Conservation (phyloP, 2,888 invertebrate species). For the Tachystola acroxantha region DNA sequence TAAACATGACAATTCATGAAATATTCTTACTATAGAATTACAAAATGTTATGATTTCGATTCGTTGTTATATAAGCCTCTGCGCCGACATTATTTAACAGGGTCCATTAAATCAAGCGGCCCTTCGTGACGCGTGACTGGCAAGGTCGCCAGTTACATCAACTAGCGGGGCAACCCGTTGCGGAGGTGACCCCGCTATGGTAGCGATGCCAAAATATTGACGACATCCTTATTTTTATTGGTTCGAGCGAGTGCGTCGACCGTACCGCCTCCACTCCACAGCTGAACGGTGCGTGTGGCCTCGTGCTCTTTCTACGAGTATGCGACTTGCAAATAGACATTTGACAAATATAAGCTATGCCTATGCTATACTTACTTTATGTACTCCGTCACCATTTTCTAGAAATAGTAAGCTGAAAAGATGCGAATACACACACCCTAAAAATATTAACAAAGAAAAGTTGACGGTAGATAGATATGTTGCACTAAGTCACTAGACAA, state of each 20-base stretch:
- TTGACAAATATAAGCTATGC: not conserved
- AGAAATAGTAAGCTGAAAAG: too few species aligned
- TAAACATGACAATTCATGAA: too few species aligned
- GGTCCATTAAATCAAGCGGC: not conserved
- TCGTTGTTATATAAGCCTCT: not conserved
- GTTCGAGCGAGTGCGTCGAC: conserved; percentile 68
- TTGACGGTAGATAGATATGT: too few species aligned
- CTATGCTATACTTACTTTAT: not conserved
- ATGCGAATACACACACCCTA: too few species aligned
- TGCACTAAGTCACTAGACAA: too few species aligned
- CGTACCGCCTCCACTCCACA: conserved; percentile 52
- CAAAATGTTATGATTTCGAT: too few species aligned
- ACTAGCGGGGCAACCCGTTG: conserved; percentile 10
- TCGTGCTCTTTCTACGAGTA: conserved; percentile 48
- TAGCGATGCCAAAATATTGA: conserved; percentile 71
- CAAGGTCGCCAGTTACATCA: conserved; percentile 9
- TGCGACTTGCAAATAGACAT: conserved; percentile 10
- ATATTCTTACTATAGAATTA: too few species aligned
- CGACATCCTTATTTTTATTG: conserved; percentile 77
- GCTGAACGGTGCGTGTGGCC: conserved; percentile 65
- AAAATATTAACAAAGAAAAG: too few species aligned
- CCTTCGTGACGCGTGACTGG: not conserved
- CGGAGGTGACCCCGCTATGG: conserved; percentile 62
- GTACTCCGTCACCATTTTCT: too few species aligned
- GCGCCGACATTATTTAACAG: not conserved